Percentiles rank a stretch among this genome's conserved stretches.
Evolutionary conservation across 2,113 vertebrate genomes (phyloP).

Genomic region (Grallaria varia): DNA sequence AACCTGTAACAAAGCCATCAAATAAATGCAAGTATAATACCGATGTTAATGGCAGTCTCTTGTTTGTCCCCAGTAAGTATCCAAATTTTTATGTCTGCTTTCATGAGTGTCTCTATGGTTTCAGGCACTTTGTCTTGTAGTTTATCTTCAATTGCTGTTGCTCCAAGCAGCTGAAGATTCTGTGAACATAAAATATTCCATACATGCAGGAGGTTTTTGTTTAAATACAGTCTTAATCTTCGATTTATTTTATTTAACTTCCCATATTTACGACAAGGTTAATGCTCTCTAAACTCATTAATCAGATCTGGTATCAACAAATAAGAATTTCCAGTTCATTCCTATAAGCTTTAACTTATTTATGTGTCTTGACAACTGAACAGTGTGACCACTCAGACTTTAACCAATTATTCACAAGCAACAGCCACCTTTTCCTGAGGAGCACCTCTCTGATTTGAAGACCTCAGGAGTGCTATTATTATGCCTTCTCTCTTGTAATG

Average conservation of each 20-base stretch:
- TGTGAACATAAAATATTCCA: constrained; percentile 44
- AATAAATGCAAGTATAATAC: constrained; percentile 66
- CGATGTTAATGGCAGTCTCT: constrained; percentile 97
- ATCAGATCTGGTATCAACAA: background rate
- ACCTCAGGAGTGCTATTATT: background rate
- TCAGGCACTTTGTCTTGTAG: constrained; percentile 97
- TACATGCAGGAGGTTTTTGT: rapidly evolving
- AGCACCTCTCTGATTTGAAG: background rate
- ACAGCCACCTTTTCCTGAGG: background rate
- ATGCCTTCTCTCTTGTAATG: background rate
- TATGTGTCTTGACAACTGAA: background rate
- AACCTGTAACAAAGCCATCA: background rate
- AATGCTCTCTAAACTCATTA: background rate
- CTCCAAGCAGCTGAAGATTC: constrained; percentile 96
- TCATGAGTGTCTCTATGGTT: constrained; percentile 96
- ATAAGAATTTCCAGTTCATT: background rate
- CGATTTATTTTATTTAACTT: background rate
- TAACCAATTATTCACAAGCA: background rate
- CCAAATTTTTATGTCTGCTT: constrained; percentile 99
- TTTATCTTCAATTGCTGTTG: constrained; percentile 97
- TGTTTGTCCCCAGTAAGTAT: constrained; percentile 98
- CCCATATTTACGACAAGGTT: background rate
- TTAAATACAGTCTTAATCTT: background rate
- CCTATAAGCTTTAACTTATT: background rate
- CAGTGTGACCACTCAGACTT: background rate